phyloP scores from a whole-genome alignment of 2,888 invertebrate species.

The Parochlus steinenii region DNA sequence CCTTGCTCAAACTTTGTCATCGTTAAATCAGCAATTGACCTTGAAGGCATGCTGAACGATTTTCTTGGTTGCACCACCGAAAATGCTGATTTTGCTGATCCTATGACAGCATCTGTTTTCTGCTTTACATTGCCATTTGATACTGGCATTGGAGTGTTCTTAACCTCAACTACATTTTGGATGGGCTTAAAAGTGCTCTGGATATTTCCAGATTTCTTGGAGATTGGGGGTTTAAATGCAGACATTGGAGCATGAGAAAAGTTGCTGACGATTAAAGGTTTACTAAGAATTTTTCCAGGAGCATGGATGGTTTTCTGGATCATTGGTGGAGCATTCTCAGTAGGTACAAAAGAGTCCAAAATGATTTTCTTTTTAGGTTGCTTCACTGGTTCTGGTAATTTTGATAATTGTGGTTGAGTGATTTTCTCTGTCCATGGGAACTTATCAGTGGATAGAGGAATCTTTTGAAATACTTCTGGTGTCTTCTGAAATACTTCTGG shows the following conservation, averaged over 20 bases:
- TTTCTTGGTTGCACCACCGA: constrained; percentile 13
- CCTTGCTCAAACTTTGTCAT: constrained; percentile 18
- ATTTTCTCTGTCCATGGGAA: constrained; percentile 10
- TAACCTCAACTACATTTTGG: constrained; percentile 11
- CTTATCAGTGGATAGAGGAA: constrained; percentile 4
- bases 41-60: constrained; percentile 7
- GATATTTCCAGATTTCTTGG: constrained; percentile 21
- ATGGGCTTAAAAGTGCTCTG: constrained; percentile 23
- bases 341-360: constrained; percentile 7
- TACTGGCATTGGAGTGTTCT: constrained; percentile 10
- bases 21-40: constrained; percentile 17
- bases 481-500: constrained; percentile 2
- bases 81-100: constrained; percentile 9
- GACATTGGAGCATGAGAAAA: constrained; percentile 65
- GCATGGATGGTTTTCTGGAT: neutral
- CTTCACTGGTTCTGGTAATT: too few relatives aligned
- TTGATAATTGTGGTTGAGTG: neutral
- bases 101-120: constrained; percentile 4
- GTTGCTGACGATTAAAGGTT: constrained; percentile 46
- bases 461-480: constrained; percentile 1
- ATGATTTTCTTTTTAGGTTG: constrained; percentile 5
- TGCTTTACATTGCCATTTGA: constrained; percentile 10
- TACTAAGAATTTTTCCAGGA: constrained; percentile 23
- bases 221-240: constrained; percentile 47
- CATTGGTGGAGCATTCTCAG: neutral